phyloP scores from a whole-genome alignment of 2,888 invertebrate genomes.

The Steinernema carpocapsae region DNA sequence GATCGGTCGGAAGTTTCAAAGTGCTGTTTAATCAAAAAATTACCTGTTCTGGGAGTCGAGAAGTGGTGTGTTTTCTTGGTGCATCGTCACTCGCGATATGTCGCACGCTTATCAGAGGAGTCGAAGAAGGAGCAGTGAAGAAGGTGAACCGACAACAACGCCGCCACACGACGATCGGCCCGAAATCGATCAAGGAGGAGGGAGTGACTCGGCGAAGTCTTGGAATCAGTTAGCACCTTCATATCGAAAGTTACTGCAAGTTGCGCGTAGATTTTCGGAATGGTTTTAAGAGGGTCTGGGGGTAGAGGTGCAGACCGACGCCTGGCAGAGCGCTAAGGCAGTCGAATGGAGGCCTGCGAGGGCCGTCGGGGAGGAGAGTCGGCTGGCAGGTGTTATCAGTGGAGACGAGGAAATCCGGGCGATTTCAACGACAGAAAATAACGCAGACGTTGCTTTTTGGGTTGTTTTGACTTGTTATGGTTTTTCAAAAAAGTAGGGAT shows the following conservation, averaged over 20 bases:
- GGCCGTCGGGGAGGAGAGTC: slow-evolving; percentile 27
- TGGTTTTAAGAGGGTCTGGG: neutral
- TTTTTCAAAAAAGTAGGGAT: too few species aligned
- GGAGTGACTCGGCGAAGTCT: slow-evolving; percentile 25
- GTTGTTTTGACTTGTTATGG: too few species aligned
- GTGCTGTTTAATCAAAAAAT: neutral
- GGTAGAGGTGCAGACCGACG: neutral
- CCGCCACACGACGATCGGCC: slow-evolving; percentile 5
- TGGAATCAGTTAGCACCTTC: neutral
- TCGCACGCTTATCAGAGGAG: slow-evolving; percentile 17
- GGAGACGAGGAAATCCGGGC: neutral
- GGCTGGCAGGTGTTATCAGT: slow-evolving; percentile 4
- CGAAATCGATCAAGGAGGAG: neutral
- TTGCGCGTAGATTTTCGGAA: neutral
- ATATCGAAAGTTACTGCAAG: neutral
- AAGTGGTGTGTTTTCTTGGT: slow-evolving; percentile 27
- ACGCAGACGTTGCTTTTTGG: neutral
- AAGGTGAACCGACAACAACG: slow-evolving; percentile 23
- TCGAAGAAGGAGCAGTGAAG: neutral
- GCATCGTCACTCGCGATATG: slow-evolving; percentile 10
- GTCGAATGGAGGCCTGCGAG: slow-evolving; percentile 5
- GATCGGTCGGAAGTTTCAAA: too few species aligned
- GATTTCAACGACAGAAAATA: slow-evolving; percentile 12
- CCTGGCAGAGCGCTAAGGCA: neutral
- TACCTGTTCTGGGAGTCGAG: slow-evolving; percentile 26